These are phyloP conservation scores for Myodes glareolus DNA, from an alignment of 2,113 vertebrate genomes.

Conservation along the genomic window DNA sequence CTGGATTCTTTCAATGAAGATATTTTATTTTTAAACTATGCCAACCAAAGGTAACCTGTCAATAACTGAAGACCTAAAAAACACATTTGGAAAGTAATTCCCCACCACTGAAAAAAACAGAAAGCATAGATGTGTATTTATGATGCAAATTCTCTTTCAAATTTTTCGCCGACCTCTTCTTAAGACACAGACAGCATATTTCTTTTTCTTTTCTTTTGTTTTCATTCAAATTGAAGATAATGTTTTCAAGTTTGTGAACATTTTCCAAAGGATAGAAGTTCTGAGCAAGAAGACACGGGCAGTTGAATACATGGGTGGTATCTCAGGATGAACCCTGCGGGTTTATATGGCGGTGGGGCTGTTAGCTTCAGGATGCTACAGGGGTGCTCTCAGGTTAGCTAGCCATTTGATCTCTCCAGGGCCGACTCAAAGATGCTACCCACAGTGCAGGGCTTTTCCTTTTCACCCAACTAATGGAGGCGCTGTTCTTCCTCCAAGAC, in stretches of 20 bases:
- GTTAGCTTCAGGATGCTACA: not conserved
- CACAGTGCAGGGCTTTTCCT: not conserved
- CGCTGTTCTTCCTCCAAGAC: not conserved
- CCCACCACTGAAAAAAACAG: not conserved
- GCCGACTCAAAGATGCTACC: not conserved
- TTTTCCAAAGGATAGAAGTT: not conserved
- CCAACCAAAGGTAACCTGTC: not conserved
- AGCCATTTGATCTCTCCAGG: not conserved
- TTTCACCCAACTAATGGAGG: not conserved
- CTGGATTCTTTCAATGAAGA: slow-evolving; percentile 15
- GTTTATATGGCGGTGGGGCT: not conserved
- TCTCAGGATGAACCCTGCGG: not conserved
- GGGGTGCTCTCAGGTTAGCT: not conserved
- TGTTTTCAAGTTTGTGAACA: not conserved
- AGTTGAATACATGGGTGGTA: not conserved
- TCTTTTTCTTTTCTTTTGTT: not conserved
- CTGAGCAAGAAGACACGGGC: not conserved
- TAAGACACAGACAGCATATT: not conserved
- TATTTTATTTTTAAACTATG: slow-evolving; percentile 34
- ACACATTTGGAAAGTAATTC: slow-evolving; percentile 27
- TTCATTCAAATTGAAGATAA: not conserved
- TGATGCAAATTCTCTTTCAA: not conserved
- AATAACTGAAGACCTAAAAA: not conserved
- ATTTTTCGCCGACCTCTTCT: not conserved
- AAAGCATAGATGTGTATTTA: not conserved